phyloP scores from a whole-genome alignment of 2,888 invertebrate species.

The Platypus cylindrus region DNA sequence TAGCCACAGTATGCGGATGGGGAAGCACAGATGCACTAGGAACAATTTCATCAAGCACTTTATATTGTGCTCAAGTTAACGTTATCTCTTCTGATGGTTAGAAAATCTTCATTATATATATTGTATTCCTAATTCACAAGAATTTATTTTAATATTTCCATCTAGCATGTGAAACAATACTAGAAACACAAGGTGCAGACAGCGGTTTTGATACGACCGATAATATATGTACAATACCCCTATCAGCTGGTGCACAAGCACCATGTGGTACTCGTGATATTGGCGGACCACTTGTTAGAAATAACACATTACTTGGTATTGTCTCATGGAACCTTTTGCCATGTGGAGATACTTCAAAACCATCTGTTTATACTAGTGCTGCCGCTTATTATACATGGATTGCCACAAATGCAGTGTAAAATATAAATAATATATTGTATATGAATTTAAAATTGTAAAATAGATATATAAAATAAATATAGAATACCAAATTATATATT shows the following conservation, averaged over 20 bases:
- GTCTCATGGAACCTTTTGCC: constrained; percentile 44
- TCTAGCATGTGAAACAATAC: constrained; percentile 29
- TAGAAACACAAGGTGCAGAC: background rate
- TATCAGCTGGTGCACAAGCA: constrained; percentile 28
- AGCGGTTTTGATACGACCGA: constrained; percentile 28
- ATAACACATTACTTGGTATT: constrained; percentile 34
- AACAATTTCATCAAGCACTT: too few species aligned
- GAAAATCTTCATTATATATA: too few species aligned
- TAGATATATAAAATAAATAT: too few species aligned
- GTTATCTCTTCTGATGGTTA: too few species aligned
- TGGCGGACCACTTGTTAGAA: constrained; percentile 37
- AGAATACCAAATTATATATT: too few species aligned
- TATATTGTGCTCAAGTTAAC: too few species aligned
- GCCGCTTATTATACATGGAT: constrained; percentile 31
- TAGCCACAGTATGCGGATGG: constrained; percentile 34
- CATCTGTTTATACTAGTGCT: constrained; percentile 42
- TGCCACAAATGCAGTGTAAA: too few species aligned
- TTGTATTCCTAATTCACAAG: too few species aligned
- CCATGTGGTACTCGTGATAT: constrained; percentile 45
- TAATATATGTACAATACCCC: constrained; percentile 43
- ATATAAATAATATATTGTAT: too few species aligned
- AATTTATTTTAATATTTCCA: too few species aligned
- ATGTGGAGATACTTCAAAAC: constrained; percentile 39
- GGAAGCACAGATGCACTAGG: too few species aligned
- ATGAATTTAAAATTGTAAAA: too few species aligned